These are phyloP conservation scores for Folsomia manolachei DNA, from an alignment of 2,888 invertebrate genomes.

Conservation along the genomic window DNA sequence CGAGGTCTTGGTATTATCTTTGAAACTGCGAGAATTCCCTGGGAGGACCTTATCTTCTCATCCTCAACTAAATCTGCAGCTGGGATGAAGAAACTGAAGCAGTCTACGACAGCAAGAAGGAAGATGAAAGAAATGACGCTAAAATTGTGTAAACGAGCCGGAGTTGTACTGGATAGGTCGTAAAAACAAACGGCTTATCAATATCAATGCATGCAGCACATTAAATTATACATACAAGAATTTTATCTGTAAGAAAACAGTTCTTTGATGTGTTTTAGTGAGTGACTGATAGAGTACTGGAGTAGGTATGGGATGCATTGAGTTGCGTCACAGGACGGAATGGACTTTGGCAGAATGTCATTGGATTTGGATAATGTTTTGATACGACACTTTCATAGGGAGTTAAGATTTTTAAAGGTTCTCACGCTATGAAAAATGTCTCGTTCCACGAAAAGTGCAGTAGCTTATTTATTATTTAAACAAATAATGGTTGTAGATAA, in stretches of 20 bases:
- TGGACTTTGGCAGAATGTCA: not conserved
- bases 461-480: no score
- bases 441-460: no score
- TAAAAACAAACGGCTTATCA: constrained; percentile 9
- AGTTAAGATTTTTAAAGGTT: not conserved
- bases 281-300: no score
- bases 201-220: not conserved
- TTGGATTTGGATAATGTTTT: not conserved
- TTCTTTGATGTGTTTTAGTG: no score
- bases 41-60: not conserved
- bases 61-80: constrained; percentile 3
- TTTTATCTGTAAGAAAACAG: not conserved
- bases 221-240: not conserved
- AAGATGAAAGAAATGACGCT: not conserved
- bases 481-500: no score
- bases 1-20: not conserved
- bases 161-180: not conserved
- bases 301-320: no score
- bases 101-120: no score
- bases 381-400: not conserved
- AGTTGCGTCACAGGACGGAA: no score
- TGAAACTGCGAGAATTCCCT: constrained; percentile 1
- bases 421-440: not conserved
- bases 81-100: not conserved
- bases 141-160: not conserved